A percentile compares a stretch with the other conserved stretches of the same genome.
phyloP scores from a whole-genome alignment of 2,113 vertebrate species.

The Prochilodus magdalenae region DNA sequence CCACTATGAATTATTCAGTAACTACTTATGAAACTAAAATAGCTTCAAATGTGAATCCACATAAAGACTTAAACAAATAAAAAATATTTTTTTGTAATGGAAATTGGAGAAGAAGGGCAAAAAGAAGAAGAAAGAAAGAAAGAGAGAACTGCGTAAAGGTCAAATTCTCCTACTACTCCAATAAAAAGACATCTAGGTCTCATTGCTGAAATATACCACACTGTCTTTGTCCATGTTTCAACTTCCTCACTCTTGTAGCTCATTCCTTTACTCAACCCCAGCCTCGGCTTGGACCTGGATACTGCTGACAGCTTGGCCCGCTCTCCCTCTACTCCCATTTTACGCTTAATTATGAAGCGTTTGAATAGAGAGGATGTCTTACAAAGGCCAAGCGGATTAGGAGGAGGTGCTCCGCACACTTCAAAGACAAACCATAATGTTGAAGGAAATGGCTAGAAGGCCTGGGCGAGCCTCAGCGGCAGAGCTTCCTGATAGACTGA shows the following conservation, averaged over 20 bases:
- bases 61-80: too few species aligned
- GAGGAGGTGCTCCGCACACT: slow-evolving; percentile 45
- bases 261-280: not conserved
- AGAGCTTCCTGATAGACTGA: slow-evolving; percentile 40
- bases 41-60: too few species aligned
- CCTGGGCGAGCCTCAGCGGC: slow-evolving; percentile 49
- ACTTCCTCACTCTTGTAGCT: not conserved
- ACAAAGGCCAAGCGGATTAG: slow-evolving; percentile 64
- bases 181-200: not conserved
- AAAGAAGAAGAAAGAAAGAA: not conserved
- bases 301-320: slow-evolving; percentile 48
- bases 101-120: not conserved
- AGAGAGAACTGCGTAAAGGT: slow-evolving; percentile 11
- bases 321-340: slow-evolving; percentile 62
- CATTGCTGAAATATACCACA: not conserved
- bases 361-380: slow-evolving; percentile 62
- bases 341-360: slow-evolving; percentile 68
- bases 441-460: slow-evolving; percentile 60
- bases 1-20: not conserved
- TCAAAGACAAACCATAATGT: slow-evolving; percentile 67
- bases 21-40: not conserved
- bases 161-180: slow-evolving; percentile 9
- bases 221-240: not conserved
- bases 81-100: too few species aligned
- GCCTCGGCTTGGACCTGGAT: slow-evolving; percentile 52